Conservation (phyloP, 2,888 invertebrate species). For the Idaea biselata region DNA sequence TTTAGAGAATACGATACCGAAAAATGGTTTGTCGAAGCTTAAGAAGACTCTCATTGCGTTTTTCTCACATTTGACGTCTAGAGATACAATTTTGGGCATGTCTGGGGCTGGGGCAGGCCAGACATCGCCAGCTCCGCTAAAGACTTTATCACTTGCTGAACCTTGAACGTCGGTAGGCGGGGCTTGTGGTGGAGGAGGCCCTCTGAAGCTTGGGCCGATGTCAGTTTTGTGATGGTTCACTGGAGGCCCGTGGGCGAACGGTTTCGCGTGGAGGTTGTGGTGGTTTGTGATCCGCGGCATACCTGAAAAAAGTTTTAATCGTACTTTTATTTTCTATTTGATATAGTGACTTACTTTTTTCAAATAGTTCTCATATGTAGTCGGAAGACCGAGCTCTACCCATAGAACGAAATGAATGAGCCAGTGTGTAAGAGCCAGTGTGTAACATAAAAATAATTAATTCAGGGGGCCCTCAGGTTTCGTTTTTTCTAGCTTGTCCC, state of each 20-base stretch:
- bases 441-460: too few species aligned
- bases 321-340: neutral
- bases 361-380: too few species aligned
- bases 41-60: slow-evolving; percentile 96
- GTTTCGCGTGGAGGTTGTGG: slow-evolving; percentile 74
- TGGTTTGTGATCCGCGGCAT: slow-evolving; percentile 76
- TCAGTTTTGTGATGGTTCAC: slow-evolving; percentile 75
- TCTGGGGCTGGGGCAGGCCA: slow-evolving; percentile 93
- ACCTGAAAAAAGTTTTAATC: slow-evolving; percentile 50
- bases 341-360: neutral
- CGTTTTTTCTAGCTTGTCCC: too few species aligned
- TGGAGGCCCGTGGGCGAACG: slow-evolving; percentile 67
- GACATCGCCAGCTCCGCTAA: slow-evolving; percentile 85
- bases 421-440: too few species aligned
- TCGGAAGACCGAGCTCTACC: too few species aligned
- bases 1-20: slow-evolving; percentile 97
- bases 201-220: slow-evolving; percentile 84
- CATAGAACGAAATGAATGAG: too few species aligned
- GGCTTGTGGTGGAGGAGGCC: slow-evolving; percentile 81
- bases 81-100: slow-evolving; percentile 95
- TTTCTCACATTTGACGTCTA: slow-evolving; percentile 97
- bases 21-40: slow-evolving; percentile 96
- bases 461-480: too few species aligned
- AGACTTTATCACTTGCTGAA: slow-evolving; percentile 82
- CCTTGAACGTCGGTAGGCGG: slow-evolving; percentile 74